phyloP scores from a whole-genome alignment of 2,113 vertebrate genomes.

The Amia ocellicauda region DNA sequence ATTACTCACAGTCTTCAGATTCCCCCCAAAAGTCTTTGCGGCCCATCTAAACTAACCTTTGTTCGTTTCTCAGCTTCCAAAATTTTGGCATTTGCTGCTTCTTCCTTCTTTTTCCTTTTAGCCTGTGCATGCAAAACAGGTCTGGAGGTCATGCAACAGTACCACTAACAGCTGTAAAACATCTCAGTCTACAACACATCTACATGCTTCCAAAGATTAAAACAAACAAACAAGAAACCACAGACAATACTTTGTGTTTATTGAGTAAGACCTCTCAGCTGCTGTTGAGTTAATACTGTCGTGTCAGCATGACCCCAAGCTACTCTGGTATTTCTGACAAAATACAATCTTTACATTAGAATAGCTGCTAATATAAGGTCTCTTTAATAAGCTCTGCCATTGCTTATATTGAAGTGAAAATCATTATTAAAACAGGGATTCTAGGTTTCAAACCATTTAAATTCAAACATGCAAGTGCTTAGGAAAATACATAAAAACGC shows the following conservation, averaged over 20 bases:
- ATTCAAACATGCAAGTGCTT: no score
- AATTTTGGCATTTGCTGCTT: slow-evolving; percentile 92
- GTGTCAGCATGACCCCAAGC: not conserved
- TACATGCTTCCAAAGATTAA: slow-evolving; percentile 45
- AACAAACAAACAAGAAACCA: slow-evolving; percentile 37
- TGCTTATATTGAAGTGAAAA: not conserved
- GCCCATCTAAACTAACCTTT: slow-evolving; percentile 79
- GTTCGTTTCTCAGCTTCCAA: slow-evolving; percentile 91
- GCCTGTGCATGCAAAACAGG: slow-evolving; percentile 82
- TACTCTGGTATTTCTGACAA: no score
- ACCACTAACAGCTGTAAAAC: slow-evolving; percentile 55
- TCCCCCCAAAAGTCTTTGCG: slow-evolving; percentile 43
- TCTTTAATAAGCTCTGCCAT: not conserved
- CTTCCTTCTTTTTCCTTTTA: slow-evolving; percentile 94
- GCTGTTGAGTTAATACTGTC: no score
- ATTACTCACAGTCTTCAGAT: slow-evolving; percentile 31
- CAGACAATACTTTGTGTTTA: not conserved
- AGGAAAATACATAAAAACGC: no score
- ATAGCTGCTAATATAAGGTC: not conserved
- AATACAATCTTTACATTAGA: not conserved
- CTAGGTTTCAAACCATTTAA: no score
- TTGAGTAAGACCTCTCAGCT: no score
- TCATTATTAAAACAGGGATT: not conserved
- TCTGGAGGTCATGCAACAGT: slow-evolving; percentile 68
- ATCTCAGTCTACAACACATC: slow-evolving; percentile 56